Evolutionary conservation across 2,888 invertebrate species (phyloP), one percentile per base, ranked within the genome.

Genomic region (Mythimna albipuncta): DNA sequence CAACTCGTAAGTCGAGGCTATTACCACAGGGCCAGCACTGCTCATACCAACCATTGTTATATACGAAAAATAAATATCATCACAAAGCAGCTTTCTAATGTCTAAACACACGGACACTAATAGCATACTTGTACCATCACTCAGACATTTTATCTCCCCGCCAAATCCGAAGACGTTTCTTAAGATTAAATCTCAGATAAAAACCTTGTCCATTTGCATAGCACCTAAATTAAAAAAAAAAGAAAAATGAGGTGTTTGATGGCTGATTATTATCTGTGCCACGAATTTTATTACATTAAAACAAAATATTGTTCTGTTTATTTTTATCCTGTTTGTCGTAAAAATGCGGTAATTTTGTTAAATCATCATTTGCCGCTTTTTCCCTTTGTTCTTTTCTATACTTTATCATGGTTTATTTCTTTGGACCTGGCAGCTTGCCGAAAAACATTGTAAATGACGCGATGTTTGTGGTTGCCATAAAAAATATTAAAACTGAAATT

Each of bases 191-290:
- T 74, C 66, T 70, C 44, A 85, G 88, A 90, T 90, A 87, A 87
- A 86, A 87, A 85, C 69, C 86, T 84, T 85, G 84, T 85, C 87
- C 86, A 89, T 90, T 89, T 88, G 87, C 89, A 89, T 90, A 87
- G 84, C 81, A 81, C 79, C 82, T 84, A 87, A 90, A 88, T 89
- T 89, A 87, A 77, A 85, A 47, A 44, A 44, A 47, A 81, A 81
- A 84, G 87, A 88, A 85, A 89, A 86, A 87, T 85, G 84, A 83
- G 85, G 85, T 87, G 88, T 86, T 87, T 87, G 85, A 89, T 87
- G 85, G 77, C 59, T 65, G 84, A 86, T 87, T 84, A 84, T 81
- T 77, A 87, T 87, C 87, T 77, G 72, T 64, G 70, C 71, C 64
- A 77, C 74, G 71, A 72, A 57, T 73, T 84, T 82, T 69, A 81